Evolutionary conservation across 2,797 vertebrate species (phyloP).

Genomic region (Gadopsis marmoratus): DNA sequence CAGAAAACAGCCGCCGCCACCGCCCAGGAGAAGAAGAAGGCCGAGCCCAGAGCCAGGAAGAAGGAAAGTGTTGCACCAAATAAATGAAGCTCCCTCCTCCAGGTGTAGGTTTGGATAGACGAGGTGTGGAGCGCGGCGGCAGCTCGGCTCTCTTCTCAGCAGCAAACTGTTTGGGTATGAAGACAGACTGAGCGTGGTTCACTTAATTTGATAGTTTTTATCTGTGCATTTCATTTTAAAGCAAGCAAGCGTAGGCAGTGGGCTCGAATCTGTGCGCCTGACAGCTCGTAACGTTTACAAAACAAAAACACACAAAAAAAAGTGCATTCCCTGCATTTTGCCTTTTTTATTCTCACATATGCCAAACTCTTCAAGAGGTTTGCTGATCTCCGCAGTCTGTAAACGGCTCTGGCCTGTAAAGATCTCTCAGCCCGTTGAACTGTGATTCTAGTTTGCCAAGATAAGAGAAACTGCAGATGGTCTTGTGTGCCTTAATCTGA

Average conservation of each 20-base stretch:
- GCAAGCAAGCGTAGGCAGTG: slow-evolving; percentile 48
- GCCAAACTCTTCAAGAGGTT: slow-evolving; percentile 84
- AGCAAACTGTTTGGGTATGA: slow-evolving; percentile 45
- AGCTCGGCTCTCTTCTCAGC: slow-evolving; percentile 41
- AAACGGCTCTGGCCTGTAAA: slow-evolving; percentile 45
- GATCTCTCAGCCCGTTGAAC: slow-evolving; percentile 45
- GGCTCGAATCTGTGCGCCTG: slow-evolving; percentile 61
- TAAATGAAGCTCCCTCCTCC: slow-evolving; percentile 67
- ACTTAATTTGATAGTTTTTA: slow-evolving; percentile 70
- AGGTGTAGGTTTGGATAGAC: slow-evolving; percentile 30
- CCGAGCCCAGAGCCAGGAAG: slow-evolving; percentile 67
- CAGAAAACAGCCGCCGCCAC: slow-evolving; percentile 58
- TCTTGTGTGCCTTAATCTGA: slow-evolving; percentile 70
- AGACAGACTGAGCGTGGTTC: slow-evolving; percentile 63
- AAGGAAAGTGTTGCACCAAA: slow-evolving; percentile 71
- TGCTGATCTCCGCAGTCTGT: slow-evolving; percentile 40
- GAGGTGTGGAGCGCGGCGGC: slow-evolving; percentile 23
- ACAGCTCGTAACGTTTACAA: slow-evolving; percentile 87
- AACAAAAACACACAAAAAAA: slow-evolving; percentile 46
- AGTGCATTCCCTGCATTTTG: slow-evolving; percentile 89
- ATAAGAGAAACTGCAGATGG: slow-evolving; percentile 36
- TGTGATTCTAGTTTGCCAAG: slow-evolving; percentile 65
- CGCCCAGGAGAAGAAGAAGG: slow-evolving; percentile 68
- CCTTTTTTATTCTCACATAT: slow-evolving; percentile 75
- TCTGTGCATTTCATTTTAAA: slow-evolving; percentile 75